phyloP scores from a whole-genome alignment of 2,888 invertebrate species.

The Ditylenchus weischeri region DNA sequence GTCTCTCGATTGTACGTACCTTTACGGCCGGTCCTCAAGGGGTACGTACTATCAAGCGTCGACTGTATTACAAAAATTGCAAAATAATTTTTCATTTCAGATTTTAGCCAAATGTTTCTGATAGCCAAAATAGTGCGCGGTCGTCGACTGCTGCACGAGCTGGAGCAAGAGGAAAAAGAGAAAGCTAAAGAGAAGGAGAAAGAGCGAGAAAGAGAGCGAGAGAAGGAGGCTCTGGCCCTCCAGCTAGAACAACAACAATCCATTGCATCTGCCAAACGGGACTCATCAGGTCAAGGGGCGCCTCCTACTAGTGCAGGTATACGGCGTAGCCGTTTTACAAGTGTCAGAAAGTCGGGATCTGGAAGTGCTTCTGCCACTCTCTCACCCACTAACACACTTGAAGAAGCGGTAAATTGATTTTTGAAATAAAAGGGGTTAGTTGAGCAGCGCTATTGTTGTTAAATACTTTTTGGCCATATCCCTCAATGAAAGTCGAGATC shows the following conservation, averaged over 20 bases:
- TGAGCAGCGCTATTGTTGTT: too few relatives aligned
- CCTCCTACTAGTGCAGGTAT: neutral
- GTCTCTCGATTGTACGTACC: too few relatives aligned
- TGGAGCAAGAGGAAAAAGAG: constrained; percentile 53
- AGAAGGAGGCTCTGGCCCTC: neutral
- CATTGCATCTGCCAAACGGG: neutral
- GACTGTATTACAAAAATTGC: too few relatives aligned
- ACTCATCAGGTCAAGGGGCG: constrained; percentile 1
- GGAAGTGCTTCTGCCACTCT: too few relatives aligned
- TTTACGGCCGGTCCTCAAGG: too few relatives aligned
- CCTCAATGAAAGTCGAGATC: too few relatives aligned
- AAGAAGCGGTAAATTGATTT: too few relatives aligned
- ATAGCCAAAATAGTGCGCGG: constrained; percentile 57
- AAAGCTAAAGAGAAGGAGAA: constrained; percentile 38
- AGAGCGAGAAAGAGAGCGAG: constrained; percentile 15
- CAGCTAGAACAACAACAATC: neutral
- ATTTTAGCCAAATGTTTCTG: constrained; percentile 45
- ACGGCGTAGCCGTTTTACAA: constrained; percentile 1
- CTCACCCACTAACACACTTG: too few relatives aligned
- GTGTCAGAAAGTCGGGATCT: neutral
- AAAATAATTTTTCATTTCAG: too few relatives aligned
- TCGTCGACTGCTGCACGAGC: constrained; percentile 53
- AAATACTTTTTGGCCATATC: too few relatives aligned
- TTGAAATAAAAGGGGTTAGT: too few relatives aligned
- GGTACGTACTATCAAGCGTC: too few relatives aligned